A percentile compares a stretch with the other conserved stretches of the same genome.
phyloP scores from a whole-genome alignment of 1,140 invertebrate species.

The Battus philenor region DNA sequence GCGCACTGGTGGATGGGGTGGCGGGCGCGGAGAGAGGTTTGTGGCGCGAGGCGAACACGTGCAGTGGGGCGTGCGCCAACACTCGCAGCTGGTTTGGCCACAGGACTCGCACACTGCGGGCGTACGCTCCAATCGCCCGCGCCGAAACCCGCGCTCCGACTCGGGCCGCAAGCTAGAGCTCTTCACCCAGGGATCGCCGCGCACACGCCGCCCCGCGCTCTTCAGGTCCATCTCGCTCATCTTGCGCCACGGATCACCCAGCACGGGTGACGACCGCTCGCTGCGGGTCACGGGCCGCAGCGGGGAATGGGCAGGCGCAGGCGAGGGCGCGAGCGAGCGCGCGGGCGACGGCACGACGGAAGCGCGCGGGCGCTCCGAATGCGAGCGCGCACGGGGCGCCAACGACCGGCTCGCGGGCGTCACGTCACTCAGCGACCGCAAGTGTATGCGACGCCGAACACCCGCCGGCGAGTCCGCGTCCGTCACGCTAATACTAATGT shows the following conservation, averaged over 20 bases:
- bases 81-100: slow-evolving; percentile 31
- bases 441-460: slow-evolving; percentile 54
- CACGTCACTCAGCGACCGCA: slow-evolving; percentile 68
- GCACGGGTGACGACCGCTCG: slow-evolving; percentile 21
- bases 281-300: slow-evolving; percentile 26
- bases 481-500: slow-evolving; percentile 68
- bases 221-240: slow-evolving; percentile 37
- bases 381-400: slow-evolving; percentile 51
- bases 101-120: slow-evolving; percentile 42
- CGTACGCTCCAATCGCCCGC: slow-evolving; percentile 41
- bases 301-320: slow-evolving; percentile 25
- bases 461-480: slow-evolving; percentile 52
- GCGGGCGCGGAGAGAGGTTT: slow-evolving; percentile 22
- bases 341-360: slow-evolving; percentile 32
- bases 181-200: slow-evolving; percentile 49
- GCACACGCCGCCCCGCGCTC: slow-evolving; percentile 18
- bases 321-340: slow-evolving; percentile 24
- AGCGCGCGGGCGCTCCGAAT: slow-evolving; percentile 45
- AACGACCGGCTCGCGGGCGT: slow-evolving; percentile 52
- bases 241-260: slow-evolving; percentile 37
- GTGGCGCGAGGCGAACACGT: slow-evolving; percentile 38
- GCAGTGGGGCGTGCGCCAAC: slow-evolving; percentile 29
- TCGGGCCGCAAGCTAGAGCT: slow-evolving; percentile 22
- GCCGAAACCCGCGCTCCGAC: slow-evolving; percentile 21
- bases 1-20: slow-evolving; percentile 25